A percentile compares a stretch with the other conserved stretches of the same genome.
These are phyloP conservation scores for Pterois miles DNA, from an alignment of 2,797 vertebrate genomes.

Conservation along the genomic window DNA sequence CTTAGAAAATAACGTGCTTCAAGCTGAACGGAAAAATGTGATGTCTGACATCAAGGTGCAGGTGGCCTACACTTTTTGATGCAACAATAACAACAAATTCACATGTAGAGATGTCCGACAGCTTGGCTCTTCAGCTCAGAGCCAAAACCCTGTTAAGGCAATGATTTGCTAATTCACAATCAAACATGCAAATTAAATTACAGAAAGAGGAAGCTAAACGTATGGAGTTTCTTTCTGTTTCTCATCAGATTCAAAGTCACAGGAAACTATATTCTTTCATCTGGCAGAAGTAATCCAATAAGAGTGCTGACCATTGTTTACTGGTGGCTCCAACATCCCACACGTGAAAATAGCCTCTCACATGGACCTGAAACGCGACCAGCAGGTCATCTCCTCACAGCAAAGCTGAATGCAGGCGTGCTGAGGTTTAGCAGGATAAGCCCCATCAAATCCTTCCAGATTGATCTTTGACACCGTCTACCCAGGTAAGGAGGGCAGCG, in stretches of 20 bases:
- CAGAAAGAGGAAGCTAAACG: neutral
- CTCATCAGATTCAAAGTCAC: neutral
- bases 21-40: neutral
- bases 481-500: neutral
- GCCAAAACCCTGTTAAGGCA: neutral
- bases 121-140: neutral
- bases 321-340: neutral
- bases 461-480: conserved; percentile 62
- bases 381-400: neutral
- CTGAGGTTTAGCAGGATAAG: conserved; percentile 67
- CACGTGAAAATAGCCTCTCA: conserved; percentile 39
- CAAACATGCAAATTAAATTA: neutral
- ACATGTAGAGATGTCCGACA: neutral
- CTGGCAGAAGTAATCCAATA: neutral
- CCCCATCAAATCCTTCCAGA: conserved; percentile 53
- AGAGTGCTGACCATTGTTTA: neutral
- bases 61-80: neutral
- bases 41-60: neutral
- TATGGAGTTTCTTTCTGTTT: neutral
- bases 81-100: neutral
- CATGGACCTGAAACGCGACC: conserved; percentile 49
- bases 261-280: neutral
- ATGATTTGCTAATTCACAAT: neutral
- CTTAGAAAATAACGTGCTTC: neutral
- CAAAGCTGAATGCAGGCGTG: conserved; percentile 37